phyloP scores from a whole-genome alignment of 2,888 invertebrate genomes.

The Salpingus planirostris region DNA sequence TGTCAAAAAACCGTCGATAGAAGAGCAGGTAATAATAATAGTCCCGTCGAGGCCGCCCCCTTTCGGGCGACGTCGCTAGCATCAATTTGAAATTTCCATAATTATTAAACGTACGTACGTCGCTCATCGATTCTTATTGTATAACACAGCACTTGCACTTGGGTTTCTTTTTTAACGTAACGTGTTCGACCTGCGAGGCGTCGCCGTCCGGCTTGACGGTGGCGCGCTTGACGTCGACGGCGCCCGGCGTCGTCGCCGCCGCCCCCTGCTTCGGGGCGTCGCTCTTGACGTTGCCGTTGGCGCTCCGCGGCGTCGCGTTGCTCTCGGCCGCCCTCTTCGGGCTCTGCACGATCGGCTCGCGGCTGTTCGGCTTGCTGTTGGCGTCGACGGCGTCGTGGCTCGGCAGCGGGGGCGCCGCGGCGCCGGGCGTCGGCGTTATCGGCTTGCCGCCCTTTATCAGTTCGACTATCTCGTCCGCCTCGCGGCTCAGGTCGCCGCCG shows the following conservation, averaged over 20 bases:
- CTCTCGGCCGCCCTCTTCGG: conserved; percentile 24
- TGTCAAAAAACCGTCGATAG: too few species aligned
- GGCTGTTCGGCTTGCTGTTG: conserved; percentile 17
- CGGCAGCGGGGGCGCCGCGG: conserved; percentile 46
- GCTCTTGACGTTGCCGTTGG: conserved; percentile 41
- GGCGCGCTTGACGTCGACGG: conserved; percentile 62
- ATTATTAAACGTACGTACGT: too few species aligned
- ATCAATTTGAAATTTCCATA: too few species aligned
- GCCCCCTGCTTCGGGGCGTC: conserved; percentile 32
- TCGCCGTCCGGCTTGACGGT: conserved; percentile 60
- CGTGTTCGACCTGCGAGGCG: conserved; percentile 76
- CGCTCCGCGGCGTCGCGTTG: conserved; percentile 41
- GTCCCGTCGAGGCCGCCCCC: too few species aligned
- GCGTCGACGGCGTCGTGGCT: conserved; percentile 44
- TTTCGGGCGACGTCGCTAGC: too few species aligned
- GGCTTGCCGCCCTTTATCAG: conserved; percentile 87
- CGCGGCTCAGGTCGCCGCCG: conserved; percentile 87
- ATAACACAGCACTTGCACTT: conserved; percentile 93
- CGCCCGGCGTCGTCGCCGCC: conserved; percentile 40
- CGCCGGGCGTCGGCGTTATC: conserved; percentile 63
- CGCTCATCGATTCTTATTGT: conserved; percentile 56
- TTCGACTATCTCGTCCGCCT: conserved; percentile 94
- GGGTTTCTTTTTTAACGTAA: conserved; percentile 89
- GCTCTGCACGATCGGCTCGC: conserved; percentile 26
- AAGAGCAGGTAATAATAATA: too few species aligned